Conservation (phyloP, 2,113 vertebrate genomes). For the Brachypodius melanocephalos region DNA sequence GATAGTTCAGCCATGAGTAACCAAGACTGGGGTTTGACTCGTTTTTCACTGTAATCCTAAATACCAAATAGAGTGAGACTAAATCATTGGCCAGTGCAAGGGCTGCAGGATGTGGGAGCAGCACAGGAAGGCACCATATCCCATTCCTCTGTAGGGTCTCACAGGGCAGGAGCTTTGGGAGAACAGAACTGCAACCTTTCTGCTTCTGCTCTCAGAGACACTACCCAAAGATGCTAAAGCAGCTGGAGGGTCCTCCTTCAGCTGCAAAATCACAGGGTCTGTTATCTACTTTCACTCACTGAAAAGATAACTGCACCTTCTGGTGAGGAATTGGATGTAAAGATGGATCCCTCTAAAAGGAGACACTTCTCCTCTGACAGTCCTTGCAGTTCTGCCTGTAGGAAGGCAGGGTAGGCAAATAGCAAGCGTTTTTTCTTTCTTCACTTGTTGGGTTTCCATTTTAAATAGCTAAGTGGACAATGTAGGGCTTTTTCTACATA, state of each 20-base stretch:
- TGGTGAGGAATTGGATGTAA: not conserved
- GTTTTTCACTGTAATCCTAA: not conserved
- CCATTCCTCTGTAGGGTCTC: not conserved
- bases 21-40: not conserved
- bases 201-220: not conserved
- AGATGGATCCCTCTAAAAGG: rapidly evolving
- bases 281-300: rapidly evolving
- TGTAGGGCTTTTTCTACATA: not conserved
- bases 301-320: not conserved
- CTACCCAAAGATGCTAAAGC: not conserved
- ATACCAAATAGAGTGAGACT: not conserved
- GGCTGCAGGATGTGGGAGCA: not conserved
- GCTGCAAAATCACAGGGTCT: not conserved
- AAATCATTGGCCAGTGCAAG: rapidly evolving
- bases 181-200: not conserved
- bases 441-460: not conserved
- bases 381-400: not conserved
- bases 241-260: not conserved
- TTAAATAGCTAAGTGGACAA: not conserved
- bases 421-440: not conserved
- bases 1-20: not conserved
- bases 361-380: not conserved
- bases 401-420: not conserved
- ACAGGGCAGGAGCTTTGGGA: not conserved
- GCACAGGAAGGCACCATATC: rapidly evolving